Evolutionary conservation across 2,797 vertebrate species (phyloP), one percentile per base, ranked within the genome.

Genomic region (Dallia pectoralis): DNA sequence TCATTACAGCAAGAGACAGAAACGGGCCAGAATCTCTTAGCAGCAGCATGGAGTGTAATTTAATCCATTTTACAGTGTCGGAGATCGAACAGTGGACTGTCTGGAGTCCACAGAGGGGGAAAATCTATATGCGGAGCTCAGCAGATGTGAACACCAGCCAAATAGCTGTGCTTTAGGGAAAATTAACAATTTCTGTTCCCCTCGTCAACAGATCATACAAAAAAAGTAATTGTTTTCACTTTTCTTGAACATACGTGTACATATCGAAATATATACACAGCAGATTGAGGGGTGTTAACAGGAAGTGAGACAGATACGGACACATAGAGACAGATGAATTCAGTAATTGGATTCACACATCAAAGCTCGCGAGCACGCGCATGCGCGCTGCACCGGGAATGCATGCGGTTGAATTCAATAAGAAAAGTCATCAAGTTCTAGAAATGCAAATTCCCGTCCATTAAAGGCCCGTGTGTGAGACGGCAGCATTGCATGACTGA

Each of bases 11-110:
- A 79, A 81, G 77, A 78, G 7, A 69, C 72, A 84, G 30, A 81
- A 51, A 88, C 82, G 87, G 85, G 79, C 71, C 88, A 86, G 84
- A 85, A 90, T 91, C 88, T 87, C 81, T 22, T 25, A 59, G 53
- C 53, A 87, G 91, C 84, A 91, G 92, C 90, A 89, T 71, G 81
- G 84, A 92, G 78, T 86, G 89, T 92, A 93, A 96, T 91, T 91
- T 89, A 95, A 95, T 95, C 90, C 85, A 93, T 94, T 92, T 93
- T 91, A 88, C 85, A 91, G 88, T 80, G 78, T 86, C 85, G 86
- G 89, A 84, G 84, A 93, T 93, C 67, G 76, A 94, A 95, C 87
- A 87, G 82, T 89, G 89, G 92, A 91, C 86, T 88, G 88, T 87
- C 90, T 89, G 90, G 91, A 94, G 90, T 90, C 88, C 89, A 87